A percentile compares a stretch with the other conserved stretches of the same genome.
Evolutionary conservation across 2,888 invertebrate species (phyloP).

Genomic region (Creontiades dilutus): DNA sequence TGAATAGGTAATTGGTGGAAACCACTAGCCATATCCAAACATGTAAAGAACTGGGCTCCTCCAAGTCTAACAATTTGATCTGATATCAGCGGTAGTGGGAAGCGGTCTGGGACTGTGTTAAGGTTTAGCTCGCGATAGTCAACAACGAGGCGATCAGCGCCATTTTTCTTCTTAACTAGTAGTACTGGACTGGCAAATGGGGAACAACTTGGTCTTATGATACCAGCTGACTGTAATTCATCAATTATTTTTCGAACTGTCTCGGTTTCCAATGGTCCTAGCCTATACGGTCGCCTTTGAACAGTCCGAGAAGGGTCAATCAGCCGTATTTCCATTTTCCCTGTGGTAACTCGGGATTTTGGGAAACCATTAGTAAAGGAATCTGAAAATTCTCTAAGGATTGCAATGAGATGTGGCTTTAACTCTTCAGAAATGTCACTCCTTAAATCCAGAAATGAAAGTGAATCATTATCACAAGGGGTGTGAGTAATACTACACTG

Average conservation of each 20-base stretch:
- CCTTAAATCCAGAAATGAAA: no score
- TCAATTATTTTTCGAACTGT: not conserved
- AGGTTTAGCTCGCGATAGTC: conserved; percentile 75
- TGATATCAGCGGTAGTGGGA: conserved; percentile 57
- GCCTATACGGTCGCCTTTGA: conserved; percentile 19
- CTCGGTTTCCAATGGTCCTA: not conserved
- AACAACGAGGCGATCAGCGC: conserved; percentile 75
- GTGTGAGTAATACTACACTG: not conserved
- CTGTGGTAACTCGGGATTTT: not conserved
- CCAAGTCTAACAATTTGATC: no score
- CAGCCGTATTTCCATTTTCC: not conserved
- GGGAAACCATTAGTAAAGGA: not conserved
- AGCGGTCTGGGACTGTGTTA: conserved; percentile 72
- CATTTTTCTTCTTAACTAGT: no score
- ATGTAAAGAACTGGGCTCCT: no score
- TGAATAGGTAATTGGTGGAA: no score
- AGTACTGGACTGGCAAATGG: no score
- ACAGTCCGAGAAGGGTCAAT: not conserved
- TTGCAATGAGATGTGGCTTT: not conserved
- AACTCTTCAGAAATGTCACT: not conserved
- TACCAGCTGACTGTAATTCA: conserved; percentile 22
- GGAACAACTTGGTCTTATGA: conserved; percentile 44
- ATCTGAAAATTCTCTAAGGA: not conserved
- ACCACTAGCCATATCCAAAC: no score
- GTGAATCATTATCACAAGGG: no score